phyloP scores from a whole-genome alignment of 2,797 vertebrate species.

The Fratercula arctica region DNA sequence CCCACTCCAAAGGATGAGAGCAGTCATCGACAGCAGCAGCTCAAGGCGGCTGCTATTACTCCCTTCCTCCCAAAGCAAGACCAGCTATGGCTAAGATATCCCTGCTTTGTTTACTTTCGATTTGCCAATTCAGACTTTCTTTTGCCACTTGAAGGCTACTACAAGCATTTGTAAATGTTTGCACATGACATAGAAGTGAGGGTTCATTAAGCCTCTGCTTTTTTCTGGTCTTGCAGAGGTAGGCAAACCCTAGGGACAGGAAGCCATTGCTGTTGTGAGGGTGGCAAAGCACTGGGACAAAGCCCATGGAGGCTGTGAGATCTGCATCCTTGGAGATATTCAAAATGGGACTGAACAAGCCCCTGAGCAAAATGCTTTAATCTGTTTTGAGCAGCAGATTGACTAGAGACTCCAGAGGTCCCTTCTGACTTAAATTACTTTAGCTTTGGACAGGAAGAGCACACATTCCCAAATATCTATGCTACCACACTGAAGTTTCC shows the following conservation, averaged over 20 bases:
- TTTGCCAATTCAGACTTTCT: background rate
- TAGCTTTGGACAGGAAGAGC: background rate
- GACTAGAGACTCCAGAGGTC: background rate
- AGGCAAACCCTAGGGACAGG: background rate
- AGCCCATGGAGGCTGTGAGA: background rate
- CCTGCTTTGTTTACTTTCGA: background rate
- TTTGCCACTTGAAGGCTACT: background rate
- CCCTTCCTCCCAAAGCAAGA: background rate
- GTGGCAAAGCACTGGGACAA: background rate
- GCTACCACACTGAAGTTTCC: background rate
- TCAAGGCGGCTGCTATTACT: background rate
- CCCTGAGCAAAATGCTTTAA: background rate
- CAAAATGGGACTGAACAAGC: background rate
- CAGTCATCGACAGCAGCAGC: background rate
- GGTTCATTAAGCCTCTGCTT: background rate
- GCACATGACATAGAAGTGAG: background rate
- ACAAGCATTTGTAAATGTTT: background rate
- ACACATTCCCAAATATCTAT: background rate
- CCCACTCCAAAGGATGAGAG: background rate
- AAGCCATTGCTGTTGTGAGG: background rate
- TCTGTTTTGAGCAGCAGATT: background rate
- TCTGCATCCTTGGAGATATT: background rate
- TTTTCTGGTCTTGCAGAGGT: background rate
- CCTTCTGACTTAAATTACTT: background rate
- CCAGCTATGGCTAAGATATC: background rate